Evolutionary conservation across 2,113 vertebrate genomes (phyloP), one percentile per base, ranked within the genome.

Genomic region (Esox niger): DNA sequence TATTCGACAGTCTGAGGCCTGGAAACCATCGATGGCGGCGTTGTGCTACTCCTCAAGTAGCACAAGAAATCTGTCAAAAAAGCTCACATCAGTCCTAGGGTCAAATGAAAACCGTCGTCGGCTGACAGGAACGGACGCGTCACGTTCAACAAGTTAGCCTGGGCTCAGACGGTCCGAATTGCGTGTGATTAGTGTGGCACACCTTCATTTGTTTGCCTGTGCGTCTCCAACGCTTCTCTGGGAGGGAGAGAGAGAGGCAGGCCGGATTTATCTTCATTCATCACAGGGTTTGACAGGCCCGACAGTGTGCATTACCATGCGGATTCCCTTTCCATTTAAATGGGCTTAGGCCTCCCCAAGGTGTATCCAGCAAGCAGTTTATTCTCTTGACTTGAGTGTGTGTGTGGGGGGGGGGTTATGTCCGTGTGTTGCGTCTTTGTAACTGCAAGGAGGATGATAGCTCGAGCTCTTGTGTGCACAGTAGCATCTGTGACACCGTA

Each of bases 241-340:
- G 17, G 38, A 43, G 38, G n/a, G 47, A 52, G 47, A 52, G 26
- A 29, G 55, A 25, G 54, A 10, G 1, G 56, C 30, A 13, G 25
- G 56, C 27, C 25, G 20, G 29, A 56, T 70, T 31, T 64, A n/a
- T 62, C 68, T 29, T 64, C 38, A 64, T 64, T 38, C 35, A 35
- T 63, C 49, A 23, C 21, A 8, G 25, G 7, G 49, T 63, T 26
- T 43, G 31, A 29, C 61, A 70, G 31, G 30, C 30, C 62, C 27
- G 60, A 70, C 61, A 35, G 31, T 23, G 21, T 54, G 49, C 29
- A 13, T 17, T 32, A 23, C 57, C 57, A 11, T 21, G 17, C 10
- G 32, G 23, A 47, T 69, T 62, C 52, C 31, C 58, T 54, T 49
- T 23, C 67, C 38, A 69, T 49, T 61, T 52, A 61, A 62, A 69